Percentiles rank a stretch among this genome's conserved stretches.
These are phyloP conservation scores for Notocelia uddmanniana DNA, from an alignment of 2,888 invertebrate genomes.

Conservation along the genomic window DNA sequence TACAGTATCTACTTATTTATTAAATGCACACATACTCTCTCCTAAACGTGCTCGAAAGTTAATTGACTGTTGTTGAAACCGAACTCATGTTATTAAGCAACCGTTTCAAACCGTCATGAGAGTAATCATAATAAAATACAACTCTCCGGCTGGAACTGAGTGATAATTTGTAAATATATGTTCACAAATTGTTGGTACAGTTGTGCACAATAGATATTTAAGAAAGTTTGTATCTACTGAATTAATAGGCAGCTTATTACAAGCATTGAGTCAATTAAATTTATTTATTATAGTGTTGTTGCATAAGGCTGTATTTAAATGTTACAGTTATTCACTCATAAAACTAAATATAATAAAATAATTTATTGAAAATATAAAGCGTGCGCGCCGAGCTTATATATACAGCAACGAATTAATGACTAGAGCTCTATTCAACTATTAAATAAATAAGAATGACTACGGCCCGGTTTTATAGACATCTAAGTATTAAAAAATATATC, in stretches of 20 bases:
- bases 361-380: no score
- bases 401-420: no score
- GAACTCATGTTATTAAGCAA: conserved; percentile 47
- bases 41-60: neutral
- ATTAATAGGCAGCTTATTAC: neutral
- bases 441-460: no score
- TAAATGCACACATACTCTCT: neutral
- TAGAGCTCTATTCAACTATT: no score
- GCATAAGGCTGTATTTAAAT: no score
- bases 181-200: conserved; percentile 72
- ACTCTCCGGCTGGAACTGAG: conserved; percentile 64
- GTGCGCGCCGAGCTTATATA: no score
- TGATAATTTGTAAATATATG: conserved; percentile 83
- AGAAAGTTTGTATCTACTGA: neutral
- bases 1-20: neutral
- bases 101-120: conserved; percentile 57
- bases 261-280: no score
- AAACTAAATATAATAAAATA: no score
- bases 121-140: conserved; percentile 47
- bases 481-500: no score
- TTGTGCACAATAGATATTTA: conserved; percentile 47
- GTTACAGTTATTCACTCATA: no score
- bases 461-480: no score
- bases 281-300: no score
- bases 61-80: neutral